Base-by-base conservation (phyloP, 2,888 invertebrate species). In the Polyommatus icarus region DNA sequence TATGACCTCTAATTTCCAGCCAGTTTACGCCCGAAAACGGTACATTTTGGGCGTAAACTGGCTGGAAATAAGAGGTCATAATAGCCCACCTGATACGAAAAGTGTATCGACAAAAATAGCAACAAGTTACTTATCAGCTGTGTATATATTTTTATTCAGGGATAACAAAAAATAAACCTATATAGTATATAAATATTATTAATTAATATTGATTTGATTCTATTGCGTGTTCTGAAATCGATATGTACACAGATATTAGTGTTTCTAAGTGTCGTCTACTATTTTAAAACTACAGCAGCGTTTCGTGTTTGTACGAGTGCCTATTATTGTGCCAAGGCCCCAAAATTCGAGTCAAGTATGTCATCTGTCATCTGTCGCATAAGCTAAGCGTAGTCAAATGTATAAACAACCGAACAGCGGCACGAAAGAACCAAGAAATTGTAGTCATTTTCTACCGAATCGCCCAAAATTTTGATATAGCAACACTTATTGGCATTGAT, bases 341-440 rank as follows among this genome's bases (percentile, higher is more conserved):
- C 81, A 80, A 73, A 73, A 78, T 67, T 78, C 72, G 59, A 77
- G 77, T 78, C 78, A 78, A 18, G 59, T 61, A 76, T 80, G 80
- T 81, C 81, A 79, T 83, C 83, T 78, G 82, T 84, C 82, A 67
- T 84, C 82, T 87, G 88, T 89, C 87, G 84, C 77, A 77, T 57
- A 77, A 93, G 93, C 93, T 91, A 91, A 94, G 93, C 93, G 87
- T 32, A 67, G 29, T 67, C 29, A 67, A 59, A 67, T 24, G 24
- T 29, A 67, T 67, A 32, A 12, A 67, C 67, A 67, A 29, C 15
- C 1, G 29, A 12, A 67, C 12, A 67, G 29, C 29, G 29, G 29
- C 67, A 67, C 18, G 67, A 32, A 67, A 15, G 67, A 29, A 8
- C 67, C 67, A 18, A 15, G 67, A 4, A 8, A 59, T 61, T 29